Base-by-base conservation (phyloP, 2,888 invertebrate genomes). In the Microdon myrmicae region DNA sequence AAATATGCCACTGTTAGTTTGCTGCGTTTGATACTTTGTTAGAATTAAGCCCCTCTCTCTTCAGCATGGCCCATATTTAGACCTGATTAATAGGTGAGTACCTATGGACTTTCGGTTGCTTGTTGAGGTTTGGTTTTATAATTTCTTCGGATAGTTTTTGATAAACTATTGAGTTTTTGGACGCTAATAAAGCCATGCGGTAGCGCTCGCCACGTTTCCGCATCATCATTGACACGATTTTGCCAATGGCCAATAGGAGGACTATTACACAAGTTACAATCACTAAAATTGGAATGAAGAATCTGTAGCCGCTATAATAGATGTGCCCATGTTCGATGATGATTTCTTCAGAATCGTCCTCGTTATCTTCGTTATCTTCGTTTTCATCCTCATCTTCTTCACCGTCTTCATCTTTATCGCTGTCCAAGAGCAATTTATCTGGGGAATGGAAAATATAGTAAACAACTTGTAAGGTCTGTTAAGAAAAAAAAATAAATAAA, bases 141-240 rank as follows among this genome's bases (percentile, higher is more conserved):
- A 90, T 84, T 69, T 91, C 90, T 76, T 90, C 90, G 7, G 90
- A 89, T 45, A 91, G 81, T 68, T 89, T 90, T 73, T 89, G 88
- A 79, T 90, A 91, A 12, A 91, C 88, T 56, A 90, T 83, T 20
- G 79, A 78, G 64, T 81, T 80, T 70, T 79, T 80, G 53, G 72
- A 71, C 47, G 79, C 79, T 59, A 80, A 49, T 23, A 80, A 66
- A 6, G 80, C 80, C 76, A 79, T 79, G 44, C 78, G 77, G 60
- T 79, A 80, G 66, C 85, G 81, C 68, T 81, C 80, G 20, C 80
- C 80, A 32, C 80, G 81, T 67, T 78, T 78, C 71, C 82, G 82
- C 83, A 85, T 82, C 49, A 79, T 64, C 61, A 78, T 70, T 71
- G 82, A 78, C n/a, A 85, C 81, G 13, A 84, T 72, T 73, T 84